These are phyloP conservation scores for Mongoloraphidia duomilia DNA, from an alignment of 2,888 invertebrate genomes.

Conservation along the genomic window DNA sequence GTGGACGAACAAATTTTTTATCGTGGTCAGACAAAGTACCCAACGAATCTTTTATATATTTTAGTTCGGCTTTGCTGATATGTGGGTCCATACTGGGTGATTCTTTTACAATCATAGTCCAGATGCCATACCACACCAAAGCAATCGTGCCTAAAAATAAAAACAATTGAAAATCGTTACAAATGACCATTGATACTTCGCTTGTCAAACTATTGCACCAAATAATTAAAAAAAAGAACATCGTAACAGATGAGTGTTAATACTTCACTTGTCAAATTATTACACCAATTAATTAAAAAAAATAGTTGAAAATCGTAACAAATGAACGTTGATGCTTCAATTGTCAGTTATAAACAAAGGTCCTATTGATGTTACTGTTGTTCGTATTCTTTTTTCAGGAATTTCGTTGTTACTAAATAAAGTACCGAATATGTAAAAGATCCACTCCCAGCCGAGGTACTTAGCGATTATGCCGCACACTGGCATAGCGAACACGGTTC, in stretches of 20 bases:
- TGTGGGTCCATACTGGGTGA: slow-evolving; percentile 59
- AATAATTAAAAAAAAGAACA: too few species aligned
- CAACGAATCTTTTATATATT: slow-evolving; percentile 51
- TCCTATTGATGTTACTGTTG: too few species aligned
- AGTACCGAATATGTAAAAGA: slow-evolving; percentile 66
- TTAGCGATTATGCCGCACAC: slow-evolving; percentile 58
- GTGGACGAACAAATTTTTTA: slow-evolving; percentile 44
- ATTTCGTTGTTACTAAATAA: neutral
- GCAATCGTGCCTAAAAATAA: slow-evolving; percentile 42
- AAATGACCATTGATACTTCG: too few species aligned
- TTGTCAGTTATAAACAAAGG: too few species aligned
- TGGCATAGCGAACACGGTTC: slow-evolving; percentile 73
- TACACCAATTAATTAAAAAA: too few species aligned
- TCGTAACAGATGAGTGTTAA: too few species aligned
- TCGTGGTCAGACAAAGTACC: slow-evolving; percentile 33
- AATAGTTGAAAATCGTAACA: too few species aligned
- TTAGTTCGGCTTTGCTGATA: slow-evolving; percentile 56
- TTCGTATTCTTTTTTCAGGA: too few species aligned
- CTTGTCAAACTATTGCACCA: too few species aligned
- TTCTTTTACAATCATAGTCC: slow-evolving; percentile 57
- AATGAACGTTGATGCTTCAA: too few species aligned
- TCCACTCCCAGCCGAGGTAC: slow-evolving; percentile 62
- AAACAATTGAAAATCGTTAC: neutral
- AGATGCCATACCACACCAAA: slow-evolving; percentile 53
- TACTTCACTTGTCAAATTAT: too few species aligned